phyloP scores from a whole-genome alignment of 2,888 invertebrate genomes.

The Agriopis marginaria region DNA sequence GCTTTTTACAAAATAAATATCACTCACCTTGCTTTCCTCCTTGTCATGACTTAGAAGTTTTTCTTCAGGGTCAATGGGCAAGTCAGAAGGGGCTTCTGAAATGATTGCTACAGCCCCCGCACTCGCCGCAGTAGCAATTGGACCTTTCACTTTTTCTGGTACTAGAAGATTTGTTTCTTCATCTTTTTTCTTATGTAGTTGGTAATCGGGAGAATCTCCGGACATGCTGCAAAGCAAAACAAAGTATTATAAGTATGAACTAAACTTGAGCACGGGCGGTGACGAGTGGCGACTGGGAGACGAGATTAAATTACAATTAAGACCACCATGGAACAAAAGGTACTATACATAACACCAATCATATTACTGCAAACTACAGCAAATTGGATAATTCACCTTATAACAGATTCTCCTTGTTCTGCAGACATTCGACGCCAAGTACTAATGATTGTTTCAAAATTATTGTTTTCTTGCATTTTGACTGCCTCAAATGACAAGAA shows the following conservation, averaged over 20 bases:
- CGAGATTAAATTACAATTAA: conserved; percentile 32
- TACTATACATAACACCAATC: conserved; percentile 37
- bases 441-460: conserved; percentile 77
- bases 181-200: conserved; percentile 71
- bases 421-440: conserved; percentile 80
- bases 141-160: conserved; percentile 58
- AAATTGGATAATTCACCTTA: conserved; percentile 65
- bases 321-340: conserved; percentile 41
- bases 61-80: conserved; percentile 47
- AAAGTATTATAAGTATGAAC: background rate
- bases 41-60: conserved; percentile 61
- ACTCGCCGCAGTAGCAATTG: conserved; percentile 52
- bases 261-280: background rate
- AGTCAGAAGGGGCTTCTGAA: conserved; percentile 53
- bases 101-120: conserved; percentile 47
- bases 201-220: conserved; percentile 70
- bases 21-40: conserved; percentile 66
- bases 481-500: conserved; percentile 33
- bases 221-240: conserved; percentile 68
- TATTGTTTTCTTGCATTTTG: conserved; percentile 75
- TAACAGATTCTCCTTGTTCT: conserved; percentile 67
- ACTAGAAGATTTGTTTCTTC: conserved; percentile 66
- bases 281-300: background rate
- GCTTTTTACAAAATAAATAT: background rate
- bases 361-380: conserved; percentile 42